phyloP scores from a whole-genome alignment of 2,888 invertebrate species.

The Epistrophe eligans region DNA sequence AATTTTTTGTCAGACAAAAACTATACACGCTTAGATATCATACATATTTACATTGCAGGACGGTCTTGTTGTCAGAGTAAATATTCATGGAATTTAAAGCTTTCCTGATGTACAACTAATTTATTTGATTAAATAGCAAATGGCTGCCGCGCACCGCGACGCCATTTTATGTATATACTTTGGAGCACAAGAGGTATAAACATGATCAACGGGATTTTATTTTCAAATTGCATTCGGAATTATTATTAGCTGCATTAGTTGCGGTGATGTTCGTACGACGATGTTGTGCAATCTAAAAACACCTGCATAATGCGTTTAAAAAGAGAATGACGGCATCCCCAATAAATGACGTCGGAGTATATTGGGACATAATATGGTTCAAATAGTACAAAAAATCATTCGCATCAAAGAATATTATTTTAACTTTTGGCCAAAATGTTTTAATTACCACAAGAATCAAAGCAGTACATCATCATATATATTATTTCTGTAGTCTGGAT shows the following conservation, averaged over 20 bases:
- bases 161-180: too few relatives aligned
- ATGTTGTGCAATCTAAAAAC: conserved; percentile 43
- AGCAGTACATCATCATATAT: too few relatives aligned
- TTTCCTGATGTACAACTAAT: conserved; percentile 19
- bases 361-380: neutral
- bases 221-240: conserved; percentile 58
- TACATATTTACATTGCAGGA: conserved; percentile 23
- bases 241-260: conserved; percentile 51
- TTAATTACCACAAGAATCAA: too few relatives aligned
- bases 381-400: too few relatives aligned
- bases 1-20: neutral
- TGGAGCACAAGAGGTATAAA: conserved; percentile 3
- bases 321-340: conserved; percentile 18
- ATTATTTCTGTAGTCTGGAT: too few relatives aligned
- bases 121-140: conserved; percentile 43
- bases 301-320: conserved; percentile 54
- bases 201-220: conserved; percentile 48
- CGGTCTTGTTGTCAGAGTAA: neutral
- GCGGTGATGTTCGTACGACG: conserved; percentile 19
- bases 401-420: too few relatives aligned
- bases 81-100: conserved; percentile 26
- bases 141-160: neutral
- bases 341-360: neutral
- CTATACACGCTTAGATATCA: conserved; percentile 30
- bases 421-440: too few relatives aligned